Percentiles rank a stretch among this genome's conserved stretches.
These are phyloP conservation scores for Philopedon plagiatum DNA, from an alignment of 2,888 invertebrate species.

Conservation along the genomic window DNA sequence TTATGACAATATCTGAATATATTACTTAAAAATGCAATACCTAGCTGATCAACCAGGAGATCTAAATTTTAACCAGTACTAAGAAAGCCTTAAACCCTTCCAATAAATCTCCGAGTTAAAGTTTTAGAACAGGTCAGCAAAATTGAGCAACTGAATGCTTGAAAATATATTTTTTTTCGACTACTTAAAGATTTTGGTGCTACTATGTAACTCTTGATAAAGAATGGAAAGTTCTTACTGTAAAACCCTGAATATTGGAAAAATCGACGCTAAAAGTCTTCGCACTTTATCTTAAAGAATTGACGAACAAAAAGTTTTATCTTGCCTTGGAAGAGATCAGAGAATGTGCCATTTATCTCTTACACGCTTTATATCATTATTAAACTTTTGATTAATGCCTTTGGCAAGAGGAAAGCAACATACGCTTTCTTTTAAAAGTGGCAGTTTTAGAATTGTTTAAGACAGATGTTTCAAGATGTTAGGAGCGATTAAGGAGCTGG, in stretches of 20 bases:
- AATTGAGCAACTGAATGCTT: background rate
- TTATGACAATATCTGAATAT: too few species aligned
- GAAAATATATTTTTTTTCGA: background rate
- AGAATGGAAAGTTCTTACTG: conserved; percentile 12
- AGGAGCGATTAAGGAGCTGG: background rate
- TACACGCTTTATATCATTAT: conserved; percentile 41
- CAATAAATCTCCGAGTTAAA: too few species aligned
- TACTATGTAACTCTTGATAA: background rate
- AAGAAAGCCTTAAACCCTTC: too few species aligned
- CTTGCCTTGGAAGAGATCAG: conserved; percentile 22
- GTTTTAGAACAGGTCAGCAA: too few species aligned
- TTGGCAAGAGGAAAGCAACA: background rate
- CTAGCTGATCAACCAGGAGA: too few species aligned
- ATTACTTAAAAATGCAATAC: too few species aligned
- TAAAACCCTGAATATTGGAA: conserved; percentile 26
- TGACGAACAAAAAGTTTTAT: conserved; percentile 36
- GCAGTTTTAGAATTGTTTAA: conserved; percentile 18
- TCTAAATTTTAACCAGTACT: too few species aligned
- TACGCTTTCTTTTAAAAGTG: conserved; percentile 30
- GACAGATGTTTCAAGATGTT: conserved; percentile 18
- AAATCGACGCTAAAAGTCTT: conserved; percentile 27
- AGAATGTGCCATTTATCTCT: conserved; percentile 39
- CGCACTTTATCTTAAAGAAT: conserved; percentile 29
- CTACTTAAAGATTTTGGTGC: background rate
- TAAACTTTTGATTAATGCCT: conserved; percentile 40